A percentile compares a stretch with the other conserved stretches of the same genome.
These are phyloP conservation scores for Scaptomyza parva DNA, from an alignment of 2,888 invertebrate genomes.

Conservation along the genomic window DNA sequence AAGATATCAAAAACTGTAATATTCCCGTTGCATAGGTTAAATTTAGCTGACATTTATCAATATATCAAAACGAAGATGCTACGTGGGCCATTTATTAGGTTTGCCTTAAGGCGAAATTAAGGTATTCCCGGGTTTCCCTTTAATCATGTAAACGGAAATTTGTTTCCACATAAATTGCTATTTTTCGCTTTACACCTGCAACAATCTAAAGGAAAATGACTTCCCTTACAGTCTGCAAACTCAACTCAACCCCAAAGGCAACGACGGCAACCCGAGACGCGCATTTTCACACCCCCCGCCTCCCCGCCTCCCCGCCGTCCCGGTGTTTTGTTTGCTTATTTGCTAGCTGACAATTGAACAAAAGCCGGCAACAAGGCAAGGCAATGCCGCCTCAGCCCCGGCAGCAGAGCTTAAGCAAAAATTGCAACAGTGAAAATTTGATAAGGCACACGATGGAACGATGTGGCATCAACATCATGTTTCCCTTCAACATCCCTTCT, in stretches of 20 bases:
- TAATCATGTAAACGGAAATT: conserved; percentile 29
- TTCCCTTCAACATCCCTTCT: not conserved
- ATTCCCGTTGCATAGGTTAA: conserved; percentile 11
- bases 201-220: conserved; percentile 16
- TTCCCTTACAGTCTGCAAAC: too few species aligned
- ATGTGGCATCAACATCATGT: not conserved
- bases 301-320: too few species aligned
- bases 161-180: conserved; percentile 6
- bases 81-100: conserved; percentile 35
- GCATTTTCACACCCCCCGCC: conserved; percentile 51
- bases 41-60: conserved; percentile 41
- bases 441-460: conserved; percentile 30
- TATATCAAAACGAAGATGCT: conserved; percentile 7
- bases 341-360: conserved; percentile 1
- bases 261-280: not conserved
- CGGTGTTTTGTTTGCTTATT: not conserved
- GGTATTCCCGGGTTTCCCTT: too few species aligned
- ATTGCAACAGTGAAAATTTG: conserved; percentile 45
- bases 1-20: too few species aligned
- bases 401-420: conserved; percentile 18
- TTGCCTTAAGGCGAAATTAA: too few species aligned
- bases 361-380: conserved; percentile 8
- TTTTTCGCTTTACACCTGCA: conserved; percentile 31
- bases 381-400: too few species aligned
- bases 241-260: not conserved